Evolutionary conservation across 2,113 vertebrate species (phyloP), one percentile per base, ranked within the genome.

Genomic region (Equus przewalskii): DNA sequence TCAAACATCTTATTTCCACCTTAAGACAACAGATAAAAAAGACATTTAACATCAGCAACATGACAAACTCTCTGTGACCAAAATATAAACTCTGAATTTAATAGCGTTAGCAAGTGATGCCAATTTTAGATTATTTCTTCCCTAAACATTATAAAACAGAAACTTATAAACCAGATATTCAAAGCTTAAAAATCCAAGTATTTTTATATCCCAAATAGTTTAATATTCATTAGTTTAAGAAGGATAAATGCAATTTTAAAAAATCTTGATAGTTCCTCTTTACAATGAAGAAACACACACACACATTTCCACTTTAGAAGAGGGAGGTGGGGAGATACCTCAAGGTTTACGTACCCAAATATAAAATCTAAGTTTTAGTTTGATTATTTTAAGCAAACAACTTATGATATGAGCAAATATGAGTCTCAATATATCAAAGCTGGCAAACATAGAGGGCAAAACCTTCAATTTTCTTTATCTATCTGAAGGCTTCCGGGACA

Each of bases 311-410:
- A 51, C 60, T 92, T 79, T 72, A 54, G 21, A 75, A 73, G 41
- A n/a, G 60, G 46, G 26, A 90, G 28, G 72, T 36, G 13, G 36
- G 18, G 60, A 44, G 49, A 60, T 14, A 78, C 19, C 30, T 86
- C 49, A 67, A 93, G n/a, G 70, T 65, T 86, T 65, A 67, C 58
- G 51, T 67, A 93, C n/a, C 9, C 46, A 93, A 86, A 86, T 67
- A 85, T 41, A 86, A 93, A 78, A 69, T 67, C 49, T 76, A 93
- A 60, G 44, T 58, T 86, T 86, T 67, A 56, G n/a, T 86, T 85
- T 75, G 44, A 62, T 92, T 93, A 85, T 69, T 93, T 78, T 86
- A 86, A 67, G 81, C 16, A 75, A 49, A 76, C 26, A 86, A 67
- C 14, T 86, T 86, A 18, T 11, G 69, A 36, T 67, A 80, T 78